A percentile compares a stretch with the other conserved stretches of the same genome.
Conservation (phyloP, 2,113 vertebrate species). For the Nesoenas mayeri region DNA sequence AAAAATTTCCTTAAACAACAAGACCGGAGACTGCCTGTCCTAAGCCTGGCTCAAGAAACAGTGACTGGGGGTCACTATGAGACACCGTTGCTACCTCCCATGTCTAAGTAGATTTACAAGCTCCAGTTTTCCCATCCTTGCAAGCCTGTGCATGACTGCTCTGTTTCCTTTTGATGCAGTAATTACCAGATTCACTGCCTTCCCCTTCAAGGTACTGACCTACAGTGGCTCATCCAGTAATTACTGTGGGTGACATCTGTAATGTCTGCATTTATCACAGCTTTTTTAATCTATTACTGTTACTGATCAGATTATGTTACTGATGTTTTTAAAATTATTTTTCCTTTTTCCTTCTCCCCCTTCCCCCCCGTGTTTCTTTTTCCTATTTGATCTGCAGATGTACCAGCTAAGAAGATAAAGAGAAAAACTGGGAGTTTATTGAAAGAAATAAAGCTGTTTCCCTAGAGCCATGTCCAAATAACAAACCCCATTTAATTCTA, state of each 20-base stretch:
- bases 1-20: neutral
- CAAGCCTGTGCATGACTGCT: neutral
- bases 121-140: neutral
- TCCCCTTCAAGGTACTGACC: neutral
- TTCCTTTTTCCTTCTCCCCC: neutral
- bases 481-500: neutral
- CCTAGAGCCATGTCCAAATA: neutral
- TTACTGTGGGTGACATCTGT: neutral
- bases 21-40: neutral
- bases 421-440: neutral
- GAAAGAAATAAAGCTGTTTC: neutral
- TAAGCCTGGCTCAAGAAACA: neutral
- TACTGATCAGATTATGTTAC: too few species aligned
- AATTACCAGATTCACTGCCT: neutral
- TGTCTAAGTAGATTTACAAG: neutral
- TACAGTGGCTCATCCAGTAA: neutral
- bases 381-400: neutral
- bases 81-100: neutral
- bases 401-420: neutral
- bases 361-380: neutral
- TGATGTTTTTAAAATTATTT: neutral
- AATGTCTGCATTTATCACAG: neutral
- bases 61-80: neutral
- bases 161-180: neutral
- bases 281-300: neutral